phyloP scores from a whole-genome alignment of 2,888 invertebrate species.

The Philonicus albiceps region DNA sequence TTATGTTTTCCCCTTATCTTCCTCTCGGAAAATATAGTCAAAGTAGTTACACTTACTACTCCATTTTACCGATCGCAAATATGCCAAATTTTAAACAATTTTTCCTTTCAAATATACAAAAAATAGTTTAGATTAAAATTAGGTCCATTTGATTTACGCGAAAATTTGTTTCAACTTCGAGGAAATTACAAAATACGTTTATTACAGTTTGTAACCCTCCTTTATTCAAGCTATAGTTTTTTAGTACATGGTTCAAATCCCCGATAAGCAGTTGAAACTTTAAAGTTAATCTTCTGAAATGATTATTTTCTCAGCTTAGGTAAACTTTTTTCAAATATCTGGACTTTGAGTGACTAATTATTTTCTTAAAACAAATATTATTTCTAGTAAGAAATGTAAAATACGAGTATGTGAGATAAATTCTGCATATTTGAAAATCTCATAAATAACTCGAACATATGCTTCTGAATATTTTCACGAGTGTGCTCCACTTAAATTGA shows the following conservation, averaged over 20 bases:
- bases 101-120: too few species aligned
- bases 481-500: background rate
- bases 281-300: background rate
- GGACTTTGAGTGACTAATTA: background rate
- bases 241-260: background rate
- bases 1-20: too few species aligned
- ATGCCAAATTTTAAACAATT: too few species aligned
- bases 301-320: background rate
- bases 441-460: background rate
- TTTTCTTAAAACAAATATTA: background rate
- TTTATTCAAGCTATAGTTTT: background rate
- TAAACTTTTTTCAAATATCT: background rate
- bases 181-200: background rate
- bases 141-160: too few species aligned
- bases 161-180: too few species aligned
- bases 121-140: too few species aligned
- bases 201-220: background rate
- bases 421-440: background rate
- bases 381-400: background rate
- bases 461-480: background rate
- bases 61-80: too few species aligned
- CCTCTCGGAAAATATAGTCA: too few species aligned
- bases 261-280: background rate
- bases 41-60: too few species aligned
- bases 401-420: background rate